Evolutionary conservation across 1,140 invertebrate genomes (phyloP), one percentile per base, ranked within the genome.

Genomic region (Tenebrio molitor): DNA sequence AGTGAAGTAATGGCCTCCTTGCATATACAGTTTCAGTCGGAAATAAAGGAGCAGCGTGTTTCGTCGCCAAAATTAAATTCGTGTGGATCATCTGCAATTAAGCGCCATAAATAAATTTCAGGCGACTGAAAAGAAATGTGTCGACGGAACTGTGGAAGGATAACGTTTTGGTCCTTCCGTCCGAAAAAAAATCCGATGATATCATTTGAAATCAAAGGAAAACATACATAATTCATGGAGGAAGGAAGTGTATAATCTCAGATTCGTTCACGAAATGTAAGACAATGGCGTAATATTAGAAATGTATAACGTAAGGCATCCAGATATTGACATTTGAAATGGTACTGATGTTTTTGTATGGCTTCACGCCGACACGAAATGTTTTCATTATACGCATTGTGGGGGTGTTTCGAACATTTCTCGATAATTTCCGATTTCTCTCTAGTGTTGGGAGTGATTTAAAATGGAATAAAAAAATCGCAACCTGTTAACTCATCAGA

Each of bases 271-370:
- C 65, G 41, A 33, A 68, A 68, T 50, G 65, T 46, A 44, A 50
- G 65, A 68, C 41, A 68, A 46, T 50, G 21, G 64, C 36, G 65
- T 68, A 68, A 68, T 46, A 68, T 68, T 68, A 68, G 65, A 68
- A 68, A 68, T 68, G 65, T 68, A 46, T 68, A 68, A 50, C 65
- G 65, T 50, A 50, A 68, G 65, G 21, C 42, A 67, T 42, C 39
- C 41, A 50, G 65, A 21, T 65, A 68, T 46, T 33, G 65, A 68
- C 39, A 67, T 67, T 42, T 68, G 50, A 33, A 58, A 58, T 58
- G 50, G 50, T 29, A 15, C 44, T 58, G 50, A 58, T 58, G 50
- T 58, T 58, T 58, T 58, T 58, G 19, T 58, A 58, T 29, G 50
- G 50, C 50, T 58, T 58, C 23, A 14, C 15, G 19, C n/a, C 21